Conservation (phyloP, 2,888 invertebrate species). For the Stratiomys singularior region DNA sequence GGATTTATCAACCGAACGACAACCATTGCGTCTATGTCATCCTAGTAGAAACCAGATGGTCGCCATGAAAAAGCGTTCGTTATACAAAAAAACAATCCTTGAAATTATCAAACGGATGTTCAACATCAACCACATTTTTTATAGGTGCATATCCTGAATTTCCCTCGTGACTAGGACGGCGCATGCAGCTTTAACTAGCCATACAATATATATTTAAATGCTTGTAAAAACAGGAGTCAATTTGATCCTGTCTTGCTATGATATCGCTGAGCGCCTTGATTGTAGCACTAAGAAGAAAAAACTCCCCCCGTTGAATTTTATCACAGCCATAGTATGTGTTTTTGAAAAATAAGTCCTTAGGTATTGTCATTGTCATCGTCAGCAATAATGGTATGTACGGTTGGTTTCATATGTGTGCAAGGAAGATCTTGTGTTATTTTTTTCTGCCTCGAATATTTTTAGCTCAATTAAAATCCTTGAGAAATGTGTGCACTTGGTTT, state of each 20-base stretch:
- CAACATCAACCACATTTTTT: constrained; percentile 24
- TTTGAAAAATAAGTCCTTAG: too few species aligned
- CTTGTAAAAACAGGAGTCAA: constrained; percentile 38
- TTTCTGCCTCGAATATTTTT: too few species aligned
- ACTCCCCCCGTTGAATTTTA: too few species aligned
- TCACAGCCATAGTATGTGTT: too few species aligned
- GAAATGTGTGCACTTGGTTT: too few species aligned
- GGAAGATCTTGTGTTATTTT: too few species aligned
- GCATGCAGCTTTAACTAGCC: constrained; percentile 38
- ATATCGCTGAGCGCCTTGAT: neutral
- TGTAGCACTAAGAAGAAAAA: too few species aligned
- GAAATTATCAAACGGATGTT: constrained; percentile 33
- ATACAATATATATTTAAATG: constrained; percentile 2
- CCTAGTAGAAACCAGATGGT: constrained; percentile 21
- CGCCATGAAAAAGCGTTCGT: constrained; percentile 19
- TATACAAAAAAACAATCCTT: too few species aligned
- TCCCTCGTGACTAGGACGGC: constrained; percentile 22
- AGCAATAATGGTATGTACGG: too few species aligned
- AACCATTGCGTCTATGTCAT: neutral
- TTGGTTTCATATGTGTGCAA: too few species aligned
- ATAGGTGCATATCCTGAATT: constrained; percentile 26
- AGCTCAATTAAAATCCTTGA: too few species aligned
- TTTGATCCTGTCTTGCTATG: constrained; percentile 10
- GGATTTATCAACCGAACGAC: neutral
- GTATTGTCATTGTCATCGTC: too few species aligned